Percentiles rank a stretch among this genome's conserved stretches.
Conservation (phyloP, 2,113 vertebrate species). For the Dolichallabes microphthalmus region DNA sequence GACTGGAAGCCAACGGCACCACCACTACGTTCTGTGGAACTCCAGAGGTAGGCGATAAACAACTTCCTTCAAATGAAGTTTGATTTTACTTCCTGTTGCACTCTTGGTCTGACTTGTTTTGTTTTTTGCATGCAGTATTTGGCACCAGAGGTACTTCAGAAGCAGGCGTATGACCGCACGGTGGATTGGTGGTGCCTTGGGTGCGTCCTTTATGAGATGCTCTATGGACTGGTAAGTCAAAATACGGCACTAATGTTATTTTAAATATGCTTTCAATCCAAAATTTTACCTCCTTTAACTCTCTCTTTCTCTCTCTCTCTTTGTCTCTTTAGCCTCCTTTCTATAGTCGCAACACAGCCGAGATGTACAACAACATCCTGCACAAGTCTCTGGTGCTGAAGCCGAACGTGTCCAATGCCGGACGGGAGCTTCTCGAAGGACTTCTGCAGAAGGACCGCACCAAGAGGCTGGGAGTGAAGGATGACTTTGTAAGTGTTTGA, state of each 20-base stretch:
- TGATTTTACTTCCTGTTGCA: neutral
- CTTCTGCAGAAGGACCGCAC: conserved; percentile 77
- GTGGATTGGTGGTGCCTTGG: conserved; percentile 83
- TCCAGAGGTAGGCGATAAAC: conserved; percentile 67
- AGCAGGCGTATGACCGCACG: conserved; percentile 79
- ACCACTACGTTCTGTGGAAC: conserved; percentile 80
- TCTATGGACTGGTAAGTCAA: conserved; percentile 76
- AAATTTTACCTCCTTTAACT: neutral
- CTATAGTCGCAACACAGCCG: conserved; percentile 79
- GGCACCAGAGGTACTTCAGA: conserved; percentile 80
- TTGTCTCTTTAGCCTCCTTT: conserved; percentile 71
- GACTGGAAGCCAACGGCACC: conserved; percentile 68
- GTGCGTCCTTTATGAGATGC: conserved; percentile 82
- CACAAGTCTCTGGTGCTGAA: conserved; percentile 74
- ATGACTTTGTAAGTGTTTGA: conserved; percentile 75
- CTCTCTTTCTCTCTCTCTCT: neutral
- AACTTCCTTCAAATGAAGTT: neutral
- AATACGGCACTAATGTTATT: neutral
- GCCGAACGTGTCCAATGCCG: conserved; percentile 76
- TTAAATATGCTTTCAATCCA: neutral
- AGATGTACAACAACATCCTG: conserved; percentile 83
- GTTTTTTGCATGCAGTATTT: conserved; percentile 66
- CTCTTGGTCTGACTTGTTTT: neutral
- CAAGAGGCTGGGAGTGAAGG: conserved; percentile 70
- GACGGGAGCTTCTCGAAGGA: conserved; percentile 73